Percentiles rank a stretch among this genome's conserved stretches.
phyloP scores from a whole-genome alignment of 2,113 vertebrate species.

The Martes martes region DNA sequence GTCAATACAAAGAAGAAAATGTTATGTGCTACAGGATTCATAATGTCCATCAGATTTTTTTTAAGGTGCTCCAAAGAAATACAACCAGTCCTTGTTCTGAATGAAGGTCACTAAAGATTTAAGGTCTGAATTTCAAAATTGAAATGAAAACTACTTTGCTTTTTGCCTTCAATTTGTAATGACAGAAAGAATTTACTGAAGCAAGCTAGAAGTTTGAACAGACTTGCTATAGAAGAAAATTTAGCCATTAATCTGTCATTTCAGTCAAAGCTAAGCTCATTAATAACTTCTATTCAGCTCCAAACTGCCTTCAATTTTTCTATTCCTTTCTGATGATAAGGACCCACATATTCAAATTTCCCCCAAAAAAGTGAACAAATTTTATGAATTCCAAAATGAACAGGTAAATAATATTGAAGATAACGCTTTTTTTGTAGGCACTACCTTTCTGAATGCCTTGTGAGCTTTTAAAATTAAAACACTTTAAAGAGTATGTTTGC shows the following conservation, averaged over 20 bases:
- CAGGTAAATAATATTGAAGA: constrained; percentile 59
- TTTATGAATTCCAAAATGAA: constrained; percentile 61
- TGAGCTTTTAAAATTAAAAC: constrained; percentile 53
- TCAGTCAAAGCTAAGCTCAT: constrained; percentile 67
- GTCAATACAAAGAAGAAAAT: constrained; percentile 34
- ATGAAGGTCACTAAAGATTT: constrained; percentile 56
- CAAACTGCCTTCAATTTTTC: constrained; percentile 60
- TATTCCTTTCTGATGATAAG: constrained; percentile 62
- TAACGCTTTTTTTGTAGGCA: background rate
- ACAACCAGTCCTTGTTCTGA: background rate
- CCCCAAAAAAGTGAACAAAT: constrained; percentile 1
- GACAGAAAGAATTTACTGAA: constrained; percentile 66
- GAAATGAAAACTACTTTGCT: constrained; percentile 63
- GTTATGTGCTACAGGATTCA: background rate
- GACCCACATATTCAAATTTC: constrained; percentile 54
- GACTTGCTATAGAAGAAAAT: constrained; percentile 60
- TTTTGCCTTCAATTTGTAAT: constrained; percentile 60
- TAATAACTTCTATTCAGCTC: constrained; percentile 66
- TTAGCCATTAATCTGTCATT: constrained; percentile 69
- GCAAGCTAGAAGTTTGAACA: constrained; percentile 68
- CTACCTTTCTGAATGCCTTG: constrained; percentile 32
- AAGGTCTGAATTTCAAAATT: constrained; percentile 66
- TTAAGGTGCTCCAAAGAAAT: background rate
- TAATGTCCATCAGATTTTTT: background rate
- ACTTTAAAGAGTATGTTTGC: constrained; percentile 56